Conservation (phyloP, 1,140 invertebrate genomes). For the Triops cancriformis region DNA sequence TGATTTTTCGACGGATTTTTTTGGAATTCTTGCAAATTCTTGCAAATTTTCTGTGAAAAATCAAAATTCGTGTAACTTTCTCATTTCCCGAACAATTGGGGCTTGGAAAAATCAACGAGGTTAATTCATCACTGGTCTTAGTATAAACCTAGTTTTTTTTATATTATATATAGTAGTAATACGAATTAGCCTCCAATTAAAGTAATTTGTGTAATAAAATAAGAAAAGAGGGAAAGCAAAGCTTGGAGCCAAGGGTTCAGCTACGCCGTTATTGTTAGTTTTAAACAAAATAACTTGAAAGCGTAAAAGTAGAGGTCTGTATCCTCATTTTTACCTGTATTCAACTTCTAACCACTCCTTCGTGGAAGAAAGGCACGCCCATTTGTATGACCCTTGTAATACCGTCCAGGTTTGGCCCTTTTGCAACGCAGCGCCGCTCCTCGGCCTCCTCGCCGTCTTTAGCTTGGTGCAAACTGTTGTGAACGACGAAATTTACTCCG, state of each 20-base stretch:
- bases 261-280: neutral
- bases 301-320: neutral
- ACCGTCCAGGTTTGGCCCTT: constrained; percentile 10
- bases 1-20: no score
- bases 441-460: constrained; percentile 3
- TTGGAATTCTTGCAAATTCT: no score
- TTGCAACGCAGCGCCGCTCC: neutral
- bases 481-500: neutral
- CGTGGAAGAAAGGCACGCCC: neutral
- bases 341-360: neutral
- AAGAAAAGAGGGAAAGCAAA: neutral
- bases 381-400: neutral
- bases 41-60: no score
- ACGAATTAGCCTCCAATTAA: neutral
- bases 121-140: no score
- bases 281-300: neutral
- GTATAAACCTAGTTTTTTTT: no score
- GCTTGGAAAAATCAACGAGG: no score
- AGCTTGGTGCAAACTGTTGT: neutral
- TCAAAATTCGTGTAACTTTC: no score
- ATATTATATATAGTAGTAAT: neutral
- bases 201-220: neutral
- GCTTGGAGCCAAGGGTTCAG: constrained; percentile 8
- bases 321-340: neutral
- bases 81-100: no score